Base-by-base conservation (phyloP, 2,113 vertebrate genomes). In the Eonycteris spelaea region DNA sequence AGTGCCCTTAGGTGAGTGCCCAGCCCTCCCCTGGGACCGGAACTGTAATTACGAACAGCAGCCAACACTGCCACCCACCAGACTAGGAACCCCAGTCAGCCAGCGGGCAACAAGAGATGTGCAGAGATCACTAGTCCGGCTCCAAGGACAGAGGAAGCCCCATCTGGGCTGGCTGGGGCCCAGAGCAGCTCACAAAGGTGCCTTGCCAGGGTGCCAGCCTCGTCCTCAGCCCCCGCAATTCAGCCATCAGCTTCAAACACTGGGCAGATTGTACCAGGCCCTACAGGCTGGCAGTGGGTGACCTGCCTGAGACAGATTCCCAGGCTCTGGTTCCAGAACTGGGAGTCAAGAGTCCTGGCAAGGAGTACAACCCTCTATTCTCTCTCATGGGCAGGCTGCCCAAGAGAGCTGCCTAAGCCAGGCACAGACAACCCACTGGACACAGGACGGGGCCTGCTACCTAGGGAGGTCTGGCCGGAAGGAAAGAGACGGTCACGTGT, bases 281-380 rank as follows among this genome's bases (percentile, higher is more conserved):
- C 33, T 7, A 33, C 22, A n/a, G 68, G 79, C 78, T 24, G 10
- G 61, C 22, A 19, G 48, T 26, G 84, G 83, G 51, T 38, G 77
- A 89, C 40, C 24, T 0, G 14, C 33, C 48, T 53, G 57, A 85
- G 63, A 78, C 70, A 95, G 88, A 83, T 35, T 74, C 86, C 86
- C 93, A 95, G 94, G 68, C 78, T 88, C 89, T 92, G 80, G 78
- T 53, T 95, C 80, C 65, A 94, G 77, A 55, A 40, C 28, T 26
- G 16, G 43, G 67, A 61, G 57, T 24, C 61, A 90, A 78, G 89
- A 93, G 35, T 94, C 71, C 93, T 93, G 86, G 86, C 80, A 95
- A 94, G 35, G 65, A 96, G 16, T 6, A 78, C 85, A 96, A 22
- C 22, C 21, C 70, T 94, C 92, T 67, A 48, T 85, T 91, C 75